phyloP scores from a whole-genome alignment of 2,888 invertebrate genomes.

The Halictus quadricinctus region DNA sequence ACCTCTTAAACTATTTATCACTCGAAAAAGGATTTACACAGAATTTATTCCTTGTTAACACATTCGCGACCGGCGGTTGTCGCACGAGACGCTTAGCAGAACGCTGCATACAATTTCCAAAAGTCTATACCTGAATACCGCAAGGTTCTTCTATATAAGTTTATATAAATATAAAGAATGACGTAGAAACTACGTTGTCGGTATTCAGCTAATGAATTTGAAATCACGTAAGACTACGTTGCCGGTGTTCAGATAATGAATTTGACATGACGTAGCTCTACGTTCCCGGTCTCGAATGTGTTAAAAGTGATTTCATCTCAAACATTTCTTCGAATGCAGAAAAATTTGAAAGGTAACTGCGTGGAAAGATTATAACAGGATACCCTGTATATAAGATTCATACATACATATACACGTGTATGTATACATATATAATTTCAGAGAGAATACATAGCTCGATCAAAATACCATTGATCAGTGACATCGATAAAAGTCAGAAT shows the following conservation, averaged over 20 bases:
- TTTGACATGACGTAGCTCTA: background rate
- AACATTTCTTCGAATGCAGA: background rate
- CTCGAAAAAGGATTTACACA: background rate
- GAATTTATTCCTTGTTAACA: background rate
- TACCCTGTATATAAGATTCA: background rate
- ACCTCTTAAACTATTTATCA: background rate
- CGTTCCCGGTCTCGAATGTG: background rate
- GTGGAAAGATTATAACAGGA: background rate
- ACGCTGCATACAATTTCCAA: no score
- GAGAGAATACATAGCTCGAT: slow-evolving; percentile 54
- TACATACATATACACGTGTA: slow-evolving; percentile 20
- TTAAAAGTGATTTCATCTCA: background rate
- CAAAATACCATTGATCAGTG: slow-evolving; percentile 50
- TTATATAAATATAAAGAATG: no score
- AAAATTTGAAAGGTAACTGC: background rate
- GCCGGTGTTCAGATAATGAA: no score
- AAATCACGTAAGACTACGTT: no score
- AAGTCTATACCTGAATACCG: no score
- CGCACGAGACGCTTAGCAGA: no score
- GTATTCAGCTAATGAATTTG: no score
- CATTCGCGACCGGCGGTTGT: background rate
- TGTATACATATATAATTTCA: slow-evolving; percentile 19
- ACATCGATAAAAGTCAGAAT: slow-evolving; percentile 57
- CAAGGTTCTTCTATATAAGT: no score
- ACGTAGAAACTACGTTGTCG: no score